These are phyloP conservation scores for Drosophila leonis DNA, from an alignment of 2,888 invertebrate species.

Conservation along the genomic window DNA sequence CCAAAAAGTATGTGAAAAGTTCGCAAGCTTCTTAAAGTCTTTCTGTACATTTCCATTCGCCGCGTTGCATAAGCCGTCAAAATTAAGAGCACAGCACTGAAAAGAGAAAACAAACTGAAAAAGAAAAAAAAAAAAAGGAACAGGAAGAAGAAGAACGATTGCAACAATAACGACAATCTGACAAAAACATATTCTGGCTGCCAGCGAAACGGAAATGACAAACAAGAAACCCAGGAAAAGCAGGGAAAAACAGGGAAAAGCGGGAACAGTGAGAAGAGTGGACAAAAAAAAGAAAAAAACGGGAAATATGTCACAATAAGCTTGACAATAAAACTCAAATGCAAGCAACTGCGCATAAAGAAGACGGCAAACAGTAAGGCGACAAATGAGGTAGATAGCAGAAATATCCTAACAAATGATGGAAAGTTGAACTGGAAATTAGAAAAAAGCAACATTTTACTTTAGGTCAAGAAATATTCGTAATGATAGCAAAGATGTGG, in stretches of 20 bases:
- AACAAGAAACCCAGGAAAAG: conserved; percentile 16
- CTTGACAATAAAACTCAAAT: conserved; percentile 55
- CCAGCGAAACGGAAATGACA: conserved; percentile 15
- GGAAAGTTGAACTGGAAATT: neutral
- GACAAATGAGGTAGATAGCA: conserved; percentile 3
- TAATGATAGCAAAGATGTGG: neutral
- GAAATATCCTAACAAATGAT: conserved; percentile 4
- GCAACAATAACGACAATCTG: conserved; percentile 32
- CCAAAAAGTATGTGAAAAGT: neutral
- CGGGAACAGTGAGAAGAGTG: neutral
- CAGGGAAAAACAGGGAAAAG: conserved; percentile 4
- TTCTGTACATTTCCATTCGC: neutral
- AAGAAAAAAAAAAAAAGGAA: neutral
- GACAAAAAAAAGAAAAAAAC: conserved; percentile 3
- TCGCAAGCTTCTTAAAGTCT: conserved; percentile 2
- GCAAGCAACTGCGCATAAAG: conserved; percentile 41
- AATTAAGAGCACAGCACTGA: conserved; percentile 3
- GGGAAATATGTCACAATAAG: conserved; percentile 56
- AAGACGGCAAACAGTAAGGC: neutral
- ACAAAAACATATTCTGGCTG: conserved; percentile 35
- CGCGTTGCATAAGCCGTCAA: conserved; percentile 16
- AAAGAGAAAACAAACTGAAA: neutral
- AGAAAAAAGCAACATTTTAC: neutral
- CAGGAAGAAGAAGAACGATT: conserved; percentile 19
- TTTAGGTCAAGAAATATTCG: neutral